A percentile compares a stretch with the other conserved stretches of the same genome.
These are phyloP conservation scores for Athalia circularis DNA, from an alignment of 2,888 invertebrate species.

Conservation along the genomic window DNA sequence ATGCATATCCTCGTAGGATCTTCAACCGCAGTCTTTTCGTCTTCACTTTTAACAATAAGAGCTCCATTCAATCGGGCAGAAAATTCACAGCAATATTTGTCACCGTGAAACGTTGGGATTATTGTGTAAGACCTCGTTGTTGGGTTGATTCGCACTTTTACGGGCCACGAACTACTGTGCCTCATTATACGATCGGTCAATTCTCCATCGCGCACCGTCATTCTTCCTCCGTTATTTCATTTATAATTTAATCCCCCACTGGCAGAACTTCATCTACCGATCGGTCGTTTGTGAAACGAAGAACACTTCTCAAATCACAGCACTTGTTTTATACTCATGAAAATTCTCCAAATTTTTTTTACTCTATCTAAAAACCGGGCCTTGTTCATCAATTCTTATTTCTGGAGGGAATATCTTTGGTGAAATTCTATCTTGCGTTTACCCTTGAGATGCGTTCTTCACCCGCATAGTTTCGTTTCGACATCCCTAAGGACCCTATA, in stretches of 20 bases:
- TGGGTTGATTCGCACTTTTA: conserved; percentile 65
- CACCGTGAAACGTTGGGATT: conserved; percentile 56
- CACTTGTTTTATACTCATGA: no score
- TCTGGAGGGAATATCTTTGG: not conserved
- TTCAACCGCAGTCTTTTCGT: not conserved
- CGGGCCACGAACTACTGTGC: conserved; percentile 68
- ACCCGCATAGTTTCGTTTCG: not conserved
- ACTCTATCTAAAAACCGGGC: not conserved
- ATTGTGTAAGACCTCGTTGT: conserved; percentile 66
- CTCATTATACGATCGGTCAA: conserved; percentile 57
- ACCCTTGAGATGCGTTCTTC: conserved; percentile 15
- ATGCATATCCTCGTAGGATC: conserved; percentile 29
- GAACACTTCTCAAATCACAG: no score
- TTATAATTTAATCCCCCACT: not conserved
- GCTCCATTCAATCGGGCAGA: conserved; percentile 47
- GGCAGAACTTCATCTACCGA: no score
- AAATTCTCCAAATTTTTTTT: no score
- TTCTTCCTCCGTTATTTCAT: conserved; percentile 45
- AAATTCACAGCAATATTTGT: conserved; percentile 50
- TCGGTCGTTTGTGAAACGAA: no score
- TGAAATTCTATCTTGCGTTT: not conserved
- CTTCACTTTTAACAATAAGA: no score
- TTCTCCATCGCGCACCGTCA: conserved; percentile 56
- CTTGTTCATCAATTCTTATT: not conserved
- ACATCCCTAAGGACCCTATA: conserved; percentile 14